A percentile compares a stretch with the other conserved stretches of the same genome.
Conservation (phyloP, 2,113 vertebrate species). For the Xenus cinereus region DNA sequence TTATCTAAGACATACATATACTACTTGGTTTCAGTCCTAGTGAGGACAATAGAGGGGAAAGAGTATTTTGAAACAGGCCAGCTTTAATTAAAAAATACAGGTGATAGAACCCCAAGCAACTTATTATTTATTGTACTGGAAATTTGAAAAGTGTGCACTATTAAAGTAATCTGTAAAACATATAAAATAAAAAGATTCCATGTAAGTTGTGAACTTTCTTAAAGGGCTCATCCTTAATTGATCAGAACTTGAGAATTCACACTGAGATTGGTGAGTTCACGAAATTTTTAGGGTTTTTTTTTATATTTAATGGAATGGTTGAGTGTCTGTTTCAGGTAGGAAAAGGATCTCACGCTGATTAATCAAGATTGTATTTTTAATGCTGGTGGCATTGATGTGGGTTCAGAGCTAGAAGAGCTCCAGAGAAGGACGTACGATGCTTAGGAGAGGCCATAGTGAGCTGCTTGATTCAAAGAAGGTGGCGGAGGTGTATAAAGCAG, state of each 20-base stretch:
- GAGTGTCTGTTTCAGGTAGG: background rate
- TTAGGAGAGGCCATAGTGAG: background rate
- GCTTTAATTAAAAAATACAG: background rate
- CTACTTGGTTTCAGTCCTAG: background rate
- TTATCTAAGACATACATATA: rapidly evolving
- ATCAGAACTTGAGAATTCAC: background rate
- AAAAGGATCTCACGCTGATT: background rate
- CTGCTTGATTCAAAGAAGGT: background rate
- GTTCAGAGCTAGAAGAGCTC: background rate
- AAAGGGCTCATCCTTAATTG: background rate
- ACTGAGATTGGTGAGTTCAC: background rate
- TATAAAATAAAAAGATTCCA: rapidly evolving
- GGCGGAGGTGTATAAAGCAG: background rate
- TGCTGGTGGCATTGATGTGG: rapidly evolving
- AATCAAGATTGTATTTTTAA: background rate
- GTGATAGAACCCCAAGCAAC: background rate
- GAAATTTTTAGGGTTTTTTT: background rate
- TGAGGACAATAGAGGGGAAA: background rate
- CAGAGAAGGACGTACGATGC: background rate
- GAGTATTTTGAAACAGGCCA: background rate
- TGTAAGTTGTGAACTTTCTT: background rate
- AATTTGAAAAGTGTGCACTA: rapidly evolving
- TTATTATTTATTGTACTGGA: background rate
- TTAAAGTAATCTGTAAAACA: background rate
- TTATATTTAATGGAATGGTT: background rate